Base-by-base conservation (phyloP, 2,797 vertebrate species). In the Sitta carolinensis region DNA sequence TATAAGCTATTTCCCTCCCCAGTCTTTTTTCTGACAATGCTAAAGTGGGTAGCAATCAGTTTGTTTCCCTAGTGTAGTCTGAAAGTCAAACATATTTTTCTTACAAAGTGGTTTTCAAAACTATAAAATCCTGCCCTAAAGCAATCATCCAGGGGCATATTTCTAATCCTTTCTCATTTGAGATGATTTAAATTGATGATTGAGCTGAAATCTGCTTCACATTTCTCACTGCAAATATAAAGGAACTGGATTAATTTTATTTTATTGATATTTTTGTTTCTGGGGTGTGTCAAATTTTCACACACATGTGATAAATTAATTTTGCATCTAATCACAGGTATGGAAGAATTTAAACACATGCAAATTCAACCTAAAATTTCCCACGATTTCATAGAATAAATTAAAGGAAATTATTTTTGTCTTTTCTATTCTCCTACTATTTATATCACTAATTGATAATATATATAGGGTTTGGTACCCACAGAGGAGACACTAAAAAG, bases 231-330 rank as follows among this genome's bases (percentile, higher is more conserved):
- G 34, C 14, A 79, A 21, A 57, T 34, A 78, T 15, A 58, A 78
- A 82, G 29, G 13, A 81, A 43, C 2, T 69, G 10, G 7, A 59
- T 48, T 51, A 16, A 45, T 52, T 61, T 64, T 30, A 80, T 72
- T 70, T 73, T 73, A 47, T 25, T 55, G 11, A 4, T 8, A 29
- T 51, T 67, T 82, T 62, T 16, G 23, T 69, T 77, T 59, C 19
- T 55, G 18, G 6, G 29, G 4, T 52, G 26, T 27, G 29, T 29
- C 10, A 57, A 34, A 61, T 84, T 91, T 86, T 88, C 42, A 43
- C 21, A 16, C 0, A 4, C 0, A 0, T 51, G 9, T 4, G 3
- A 57, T n/a, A 86, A 90, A n/a, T 64, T 52, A 62, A 47, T 29
- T 8, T 36, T 47, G 17, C 22, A 48, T 45, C 12, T 72, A 70